Evolutionary conservation across 2,888 invertebrate species (phyloP).

Genomic region (Lordiphosa andalusiaca): DNA sequence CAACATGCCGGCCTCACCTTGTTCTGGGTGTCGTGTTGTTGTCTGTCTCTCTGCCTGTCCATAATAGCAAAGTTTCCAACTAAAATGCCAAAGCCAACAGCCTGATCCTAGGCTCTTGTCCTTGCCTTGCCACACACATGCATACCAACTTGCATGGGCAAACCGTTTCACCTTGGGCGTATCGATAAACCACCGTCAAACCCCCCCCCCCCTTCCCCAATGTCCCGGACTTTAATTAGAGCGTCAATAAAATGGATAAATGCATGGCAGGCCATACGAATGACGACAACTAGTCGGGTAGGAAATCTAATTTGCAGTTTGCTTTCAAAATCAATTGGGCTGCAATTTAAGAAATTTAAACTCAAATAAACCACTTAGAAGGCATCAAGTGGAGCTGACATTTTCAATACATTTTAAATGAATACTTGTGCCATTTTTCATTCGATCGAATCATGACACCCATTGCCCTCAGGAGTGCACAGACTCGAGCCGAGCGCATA

Average conservation of each 20-base stretch:
- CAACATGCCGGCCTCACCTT: slow-evolving; percentile 36
- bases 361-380: too few species aligned
- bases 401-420: slow-evolving; percentile 14
- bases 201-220: background rate
- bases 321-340: slow-evolving; percentile 18
- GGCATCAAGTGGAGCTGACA: slow-evolving; percentile 9
- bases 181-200: slow-evolving; percentile 33
- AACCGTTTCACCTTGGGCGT: slow-evolving; percentile 44
- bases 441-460: too few species aligned
- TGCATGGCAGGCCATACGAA: slow-evolving; percentile 13
- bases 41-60: slow-evolving; percentile 26
- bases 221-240: slow-evolving; percentile 67
- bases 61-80: slow-evolving; percentile 42
- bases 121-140: slow-evolving; percentile 23
- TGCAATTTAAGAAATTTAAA: too few species aligned
- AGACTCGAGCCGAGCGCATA: too few species aligned
- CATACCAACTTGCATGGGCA: slow-evolving; percentile 19
- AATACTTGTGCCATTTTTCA: too few species aligned
- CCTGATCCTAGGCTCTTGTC: slow-evolving; percentile 18
- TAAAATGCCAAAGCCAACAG: slow-evolving; percentile 29
- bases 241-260: slow-evolving; percentile 64
- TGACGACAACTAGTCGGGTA: slow-evolving; percentile 8
- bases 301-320: slow-evolving; percentile 33
- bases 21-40: slow-evolving; percentile 41
- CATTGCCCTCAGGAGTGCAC: too few species aligned